These are phyloP conservation scores for Alviniconcha marisindica DNA, from an alignment of 1,140 invertebrate genomes.

Conservation along the genomic window DNA sequence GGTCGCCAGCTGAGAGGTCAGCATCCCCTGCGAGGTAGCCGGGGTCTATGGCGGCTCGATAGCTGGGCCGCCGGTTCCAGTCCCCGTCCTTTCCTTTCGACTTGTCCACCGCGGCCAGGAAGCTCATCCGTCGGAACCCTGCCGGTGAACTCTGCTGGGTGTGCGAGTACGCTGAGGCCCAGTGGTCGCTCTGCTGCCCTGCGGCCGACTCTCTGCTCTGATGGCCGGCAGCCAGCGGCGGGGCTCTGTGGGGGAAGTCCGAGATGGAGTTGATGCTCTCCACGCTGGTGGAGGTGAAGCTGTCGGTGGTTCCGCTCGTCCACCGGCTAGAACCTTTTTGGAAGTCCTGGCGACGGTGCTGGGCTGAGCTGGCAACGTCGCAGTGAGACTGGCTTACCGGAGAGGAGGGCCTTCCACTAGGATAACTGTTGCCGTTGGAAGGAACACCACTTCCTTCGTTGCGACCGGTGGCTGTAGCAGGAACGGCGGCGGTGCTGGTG, in stretches of 20 bases:
- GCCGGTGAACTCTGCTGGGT: conserved; percentile 5
- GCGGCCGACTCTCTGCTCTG: neutral
- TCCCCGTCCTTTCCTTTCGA: neutral
- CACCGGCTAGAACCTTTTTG: neutral
- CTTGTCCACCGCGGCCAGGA: conserved; percentile 34
- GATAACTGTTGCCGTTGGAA: neutral
- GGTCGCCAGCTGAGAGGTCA: neutral
- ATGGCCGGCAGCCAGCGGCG: neutral
- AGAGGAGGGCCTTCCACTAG: neutral
- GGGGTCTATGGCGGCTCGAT: conserved; percentile 30
- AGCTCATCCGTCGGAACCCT: conserved; percentile 27
- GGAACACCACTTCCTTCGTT: too few species aligned
- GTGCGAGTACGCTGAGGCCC: neutral
- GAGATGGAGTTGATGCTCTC: conserved; percentile 24
- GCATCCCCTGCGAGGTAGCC: neutral
- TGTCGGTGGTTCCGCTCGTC: conserved; percentile 22
- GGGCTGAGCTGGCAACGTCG: neutral
- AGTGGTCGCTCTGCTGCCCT: neutral
- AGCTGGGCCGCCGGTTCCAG: conserved; percentile 29
- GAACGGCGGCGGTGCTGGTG: neutral
- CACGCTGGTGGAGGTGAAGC: conserved; percentile 10
- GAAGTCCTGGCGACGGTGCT: conserved; percentile 24
- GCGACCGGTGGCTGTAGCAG: too few species aligned
- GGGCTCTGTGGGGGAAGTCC: neutral
- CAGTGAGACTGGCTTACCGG: neutral